These are phyloP conservation scores for Ophonus ardosiacus DNA, from an alignment of 2,888 invertebrate genomes.

Conservation along the genomic window DNA sequence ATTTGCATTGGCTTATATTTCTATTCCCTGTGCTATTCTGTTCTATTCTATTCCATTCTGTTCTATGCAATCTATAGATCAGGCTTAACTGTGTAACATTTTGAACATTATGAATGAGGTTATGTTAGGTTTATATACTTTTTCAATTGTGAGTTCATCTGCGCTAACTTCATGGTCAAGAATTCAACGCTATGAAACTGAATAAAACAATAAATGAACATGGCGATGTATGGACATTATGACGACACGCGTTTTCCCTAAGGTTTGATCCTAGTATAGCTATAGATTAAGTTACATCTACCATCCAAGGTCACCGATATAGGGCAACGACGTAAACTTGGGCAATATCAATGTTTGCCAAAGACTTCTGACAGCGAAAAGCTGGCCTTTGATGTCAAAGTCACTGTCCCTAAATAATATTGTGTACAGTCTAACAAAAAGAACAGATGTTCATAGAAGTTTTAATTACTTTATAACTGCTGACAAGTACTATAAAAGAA, in stretches of 20 bases:
- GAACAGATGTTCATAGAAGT: neutral
- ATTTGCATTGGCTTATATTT: no score
- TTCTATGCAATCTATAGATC: no score
- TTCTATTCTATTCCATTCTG: no score
- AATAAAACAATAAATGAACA: no score
- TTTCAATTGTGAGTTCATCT: no score
- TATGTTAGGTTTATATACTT: no score
- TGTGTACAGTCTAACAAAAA: constrained; percentile 44
- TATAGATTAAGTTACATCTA: constrained; percentile 21
- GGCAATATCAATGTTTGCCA: constrained; percentile 53
- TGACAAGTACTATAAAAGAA: constrained; percentile 21
- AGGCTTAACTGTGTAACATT: neutral
- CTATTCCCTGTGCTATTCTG: no score
- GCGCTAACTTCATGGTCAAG: no score
- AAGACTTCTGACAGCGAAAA: constrained; percentile 51
- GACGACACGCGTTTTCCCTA: no score
- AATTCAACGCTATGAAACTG: no score
- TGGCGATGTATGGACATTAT: no score
- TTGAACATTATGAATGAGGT: neutral
- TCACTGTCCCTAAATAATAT: constrained; percentile 48
- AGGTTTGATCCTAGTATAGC: constrained; percentile 16
- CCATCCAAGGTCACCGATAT: constrained; percentile 4
- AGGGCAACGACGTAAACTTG: constrained; percentile 47
- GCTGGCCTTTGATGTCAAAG: constrained; percentile 53
- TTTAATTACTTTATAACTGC: constrained; percentile 41